These are phyloP conservation scores for Hirtodrosophila alboralis DNA, from an alignment of 2,888 invertebrate genomes.

Conservation along the genomic window DNA sequence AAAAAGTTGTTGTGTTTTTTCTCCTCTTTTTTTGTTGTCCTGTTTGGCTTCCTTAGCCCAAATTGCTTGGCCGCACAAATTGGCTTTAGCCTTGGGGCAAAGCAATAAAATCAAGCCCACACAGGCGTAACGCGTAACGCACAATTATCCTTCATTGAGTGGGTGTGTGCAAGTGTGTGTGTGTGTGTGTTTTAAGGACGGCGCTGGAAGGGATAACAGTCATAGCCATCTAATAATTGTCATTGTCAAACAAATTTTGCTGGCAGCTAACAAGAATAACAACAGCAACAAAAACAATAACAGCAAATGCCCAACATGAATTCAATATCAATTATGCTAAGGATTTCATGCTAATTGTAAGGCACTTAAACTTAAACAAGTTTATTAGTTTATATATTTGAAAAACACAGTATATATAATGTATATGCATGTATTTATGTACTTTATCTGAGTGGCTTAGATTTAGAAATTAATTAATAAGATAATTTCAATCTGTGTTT, in stretches of 20 bases:
- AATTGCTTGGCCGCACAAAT: conserved; percentile 65
- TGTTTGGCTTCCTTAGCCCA: conserved; percentile 58
- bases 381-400: conserved; percentile 10
- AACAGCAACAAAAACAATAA: conserved; percentile 17
- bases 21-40: conserved; percentile 21
- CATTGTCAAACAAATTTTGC: conserved; percentile 59
- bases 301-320: too few species aligned
- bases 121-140: conserved; percentile 73
- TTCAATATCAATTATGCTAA: conserved; percentile 41
- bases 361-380: conserved; percentile 22
- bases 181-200: too few species aligned
- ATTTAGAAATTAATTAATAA: too few species aligned
- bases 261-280: conserved; percentile 4
- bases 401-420: too few species aligned
- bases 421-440: too few species aligned
- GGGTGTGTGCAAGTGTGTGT: too few species aligned
- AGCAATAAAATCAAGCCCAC: conserved; percentile 70
- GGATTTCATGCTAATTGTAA: conserved; percentile 37
- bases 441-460: too few species aligned
- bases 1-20: conserved; percentile 27
- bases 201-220: conserved; percentile 51
- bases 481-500: too few species aligned
- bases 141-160: conserved; percentile 73
- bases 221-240: conserved; percentile 64
- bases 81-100: conserved; percentile 47